Conservation (phyloP, 2,888 invertebrate species). For the Cerceris rybyensis region DNA sequence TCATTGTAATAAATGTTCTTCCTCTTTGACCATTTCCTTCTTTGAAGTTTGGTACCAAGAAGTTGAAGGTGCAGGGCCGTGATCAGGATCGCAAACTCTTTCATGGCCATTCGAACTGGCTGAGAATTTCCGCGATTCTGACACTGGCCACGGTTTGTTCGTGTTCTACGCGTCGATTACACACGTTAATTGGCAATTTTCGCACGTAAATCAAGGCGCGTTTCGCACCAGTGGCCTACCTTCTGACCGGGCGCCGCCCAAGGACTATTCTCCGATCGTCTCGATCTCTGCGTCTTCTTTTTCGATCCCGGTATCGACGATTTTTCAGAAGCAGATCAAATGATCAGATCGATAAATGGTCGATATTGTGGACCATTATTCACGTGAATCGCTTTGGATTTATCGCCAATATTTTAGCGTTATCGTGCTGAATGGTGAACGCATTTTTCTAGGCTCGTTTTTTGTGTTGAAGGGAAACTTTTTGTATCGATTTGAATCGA, state of each 20-base stretch:
- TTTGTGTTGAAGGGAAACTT: no score
- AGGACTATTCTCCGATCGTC: slow-evolving; percentile 59
- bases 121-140: slow-evolving; percentile 55
- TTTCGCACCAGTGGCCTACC: slow-evolving; percentile 65
- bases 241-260: slow-evolving; percentile 66
- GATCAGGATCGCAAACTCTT: slow-evolving; percentile 15
- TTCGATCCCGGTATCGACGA: slow-evolving; percentile 28
- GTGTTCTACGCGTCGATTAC: slow-evolving; percentile 52
- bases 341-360: no score
- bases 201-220: slow-evolving; percentile 69
- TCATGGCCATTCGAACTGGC: slow-evolving; percentile 26
- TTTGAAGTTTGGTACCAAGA: slow-evolving; percentile 4
- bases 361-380: no score
- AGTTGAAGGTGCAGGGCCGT: slow-evolving; percentile 34
- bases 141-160: slow-evolving; percentile 15
- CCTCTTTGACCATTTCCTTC: slow-evolving; percentile 22
- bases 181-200: slow-evolving; percentile 73
- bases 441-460: no score
- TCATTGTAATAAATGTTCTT: neutral
- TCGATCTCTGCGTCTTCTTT: slow-evolving; percentile 43
- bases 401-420: no score
- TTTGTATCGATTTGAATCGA: no score
- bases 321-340: slow-evolving; percentile 33
- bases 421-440: no score
- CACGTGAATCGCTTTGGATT: no score